Base-by-base conservation (phyloP, 2,888 invertebrate species). In the Amphipyra tragopoginis region DNA sequence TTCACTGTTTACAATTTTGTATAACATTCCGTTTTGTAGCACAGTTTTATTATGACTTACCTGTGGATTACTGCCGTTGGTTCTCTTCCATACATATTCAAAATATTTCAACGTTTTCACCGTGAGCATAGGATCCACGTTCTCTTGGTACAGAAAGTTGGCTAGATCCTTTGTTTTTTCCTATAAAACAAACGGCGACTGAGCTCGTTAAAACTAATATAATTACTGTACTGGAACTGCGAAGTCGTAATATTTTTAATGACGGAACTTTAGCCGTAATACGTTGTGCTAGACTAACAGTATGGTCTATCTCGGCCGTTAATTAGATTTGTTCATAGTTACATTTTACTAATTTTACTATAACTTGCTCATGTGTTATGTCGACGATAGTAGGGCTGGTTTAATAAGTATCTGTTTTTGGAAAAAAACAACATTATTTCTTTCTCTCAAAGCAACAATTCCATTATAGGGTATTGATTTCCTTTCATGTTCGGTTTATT, bases 21-120 rank as follows among this genome's bases (percentile, higher is more conserved):
- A 38, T 61, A 63, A 42, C 33, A 54, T 54, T 14, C 40, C 34
- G 36, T 40, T 36, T 14, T 36, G 29, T 26, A 44, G 34, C 44
- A 14, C 40, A 9, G 15, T 15, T 60, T 45, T 33, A 33, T 62
- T 61, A 73, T 55, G 63, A 85, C 84, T 72, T 67, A 92, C 93
- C 85, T 95, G 95, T 11, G 94, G 91, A 65, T 94, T 90, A 72
- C 93, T 93, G 8, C 95, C 95, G 55, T 92, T 92, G 1, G 95
- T 95, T 74, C 95, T 88, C 70, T 93, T 94, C 95, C 95, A 95
- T 43, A 93, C 91, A 75, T 95, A 95, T 79, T 95, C 94, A 59
- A 95, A 94, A 84, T 95, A 95, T 75, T 91, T 92, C 77, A 93
- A 73, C 33, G 95, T 91, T 86, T 91, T 93, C 51, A 81, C 81